Evolutionary conservation across 2,888 invertebrate genomes (phyloP), one percentile per base, ranked within the genome.

Genomic region (Crocallis elinguaria): DNA sequence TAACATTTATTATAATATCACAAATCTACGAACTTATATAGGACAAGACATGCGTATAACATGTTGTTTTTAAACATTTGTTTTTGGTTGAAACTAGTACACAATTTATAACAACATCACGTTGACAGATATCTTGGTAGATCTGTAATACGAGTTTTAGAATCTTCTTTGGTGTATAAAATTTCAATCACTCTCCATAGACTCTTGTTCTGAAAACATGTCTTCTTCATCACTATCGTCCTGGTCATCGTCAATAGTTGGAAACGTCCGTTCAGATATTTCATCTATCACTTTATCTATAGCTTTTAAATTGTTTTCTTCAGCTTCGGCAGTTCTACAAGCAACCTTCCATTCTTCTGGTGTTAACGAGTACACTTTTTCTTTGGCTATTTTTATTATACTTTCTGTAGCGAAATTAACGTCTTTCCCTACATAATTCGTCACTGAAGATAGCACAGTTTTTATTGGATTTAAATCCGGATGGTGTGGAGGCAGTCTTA

Each of bases 231-330:
- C 69, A 57, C 67, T 71, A 11, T 67, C 68, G 41, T 65, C 65
- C 1, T 64, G 62, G 0, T 60, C 64, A 3, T 69, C 69, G 44
- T 70, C 66, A 16, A 59, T 46, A 44, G 49, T 64, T 33, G 62
- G 64, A 51, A 66, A 69, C 0, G 66, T 65, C 45, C 67, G 61
- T 39, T 73, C 71, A 4, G 71, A 69, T 39, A 73, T 70, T 13
- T 72, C 70, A 43, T 73, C 73, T 11, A 73, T 67, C 9, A 69
- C 56, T 54, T 68, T 71, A 49, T 73, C 72, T 21, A 65, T 62
- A 3, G 69, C 66, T 48, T 64, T 71, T n/a, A 73, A 53, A 37
- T 63, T 67, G 27, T 71, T 70, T 41, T 70, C 72, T 33, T 73
- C 73, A 0, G 71, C 69, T 38, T 72, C 71, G 0, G 67, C 62